Evolutionary conservation across 1,140 invertebrate genomes (phyloP).

Genomic region (Diabrotica virgifera): DNA sequence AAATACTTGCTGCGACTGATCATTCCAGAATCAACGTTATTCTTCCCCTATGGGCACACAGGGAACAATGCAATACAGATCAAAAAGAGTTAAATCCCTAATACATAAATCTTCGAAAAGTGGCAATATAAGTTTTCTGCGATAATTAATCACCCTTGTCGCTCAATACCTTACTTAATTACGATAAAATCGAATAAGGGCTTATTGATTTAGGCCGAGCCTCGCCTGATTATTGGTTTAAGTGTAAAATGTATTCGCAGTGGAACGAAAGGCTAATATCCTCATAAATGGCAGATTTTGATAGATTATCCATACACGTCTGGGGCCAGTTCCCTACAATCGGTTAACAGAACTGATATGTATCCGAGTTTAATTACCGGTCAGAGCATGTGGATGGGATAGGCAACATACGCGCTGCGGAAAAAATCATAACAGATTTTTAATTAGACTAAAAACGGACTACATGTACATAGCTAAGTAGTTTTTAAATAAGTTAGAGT

Average conservation of each 20-base stretch:
- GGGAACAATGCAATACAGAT: too few relatives aligned
- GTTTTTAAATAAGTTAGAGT: too few relatives aligned
- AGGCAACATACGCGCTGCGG: too few relatives aligned
- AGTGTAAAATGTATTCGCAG: background rate
- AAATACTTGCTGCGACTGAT: too few relatives aligned
- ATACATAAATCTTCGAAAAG: too few relatives aligned
- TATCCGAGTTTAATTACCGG: conserved; percentile 1
- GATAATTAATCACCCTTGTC: background rate
- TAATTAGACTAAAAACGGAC: too few relatives aligned
- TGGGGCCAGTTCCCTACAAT: background rate
- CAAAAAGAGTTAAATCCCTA: too few relatives aligned
- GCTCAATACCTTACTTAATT: background rate
- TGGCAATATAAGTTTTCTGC: background rate
- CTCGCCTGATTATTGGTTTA: background rate
- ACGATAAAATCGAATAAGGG: background rate
- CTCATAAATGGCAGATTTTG: background rate
- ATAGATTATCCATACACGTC: background rate
- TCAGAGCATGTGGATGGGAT: background rate
- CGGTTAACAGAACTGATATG: background rate
- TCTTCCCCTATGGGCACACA: too few relatives aligned
- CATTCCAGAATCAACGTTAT: too few relatives aligned
- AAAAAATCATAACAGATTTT: too few relatives aligned
- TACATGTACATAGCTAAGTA: too few relatives aligned
- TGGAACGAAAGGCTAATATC: background rate
- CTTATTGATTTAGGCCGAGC: background rate